A percentile compares a stretch with the other conserved stretches of the same genome.
Conservation (phyloP, 2,888 invertebrate species). For the Dryobota labecula region DNA sequence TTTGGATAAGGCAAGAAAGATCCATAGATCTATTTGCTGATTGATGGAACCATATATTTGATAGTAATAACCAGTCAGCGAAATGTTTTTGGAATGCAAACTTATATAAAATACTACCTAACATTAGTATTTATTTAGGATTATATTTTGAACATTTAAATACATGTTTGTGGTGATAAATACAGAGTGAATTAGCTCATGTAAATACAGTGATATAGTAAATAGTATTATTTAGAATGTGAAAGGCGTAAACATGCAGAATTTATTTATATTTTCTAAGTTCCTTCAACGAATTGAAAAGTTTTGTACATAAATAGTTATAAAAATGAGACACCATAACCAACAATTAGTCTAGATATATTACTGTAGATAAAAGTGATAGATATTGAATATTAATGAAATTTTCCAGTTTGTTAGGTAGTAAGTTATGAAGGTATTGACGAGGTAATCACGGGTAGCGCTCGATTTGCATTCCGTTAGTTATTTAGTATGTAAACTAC, state of each 20-base stretch:
- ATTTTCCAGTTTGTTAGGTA: slow-evolving; percentile 60
- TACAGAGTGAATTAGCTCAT: slow-evolving; percentile 30
- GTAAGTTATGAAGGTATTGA: slow-evolving; percentile 62
- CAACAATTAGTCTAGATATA: slow-evolving; percentile 50
- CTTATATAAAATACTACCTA: slow-evolving; percentile 61
- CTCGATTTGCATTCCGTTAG: slow-evolving; percentile 62
- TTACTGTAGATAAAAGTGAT: slow-evolving; percentile 41
- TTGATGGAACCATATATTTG: slow-evolving; percentile 41
- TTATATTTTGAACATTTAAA: slow-evolving; percentile 36
- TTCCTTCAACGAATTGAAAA: slow-evolving; percentile 8
- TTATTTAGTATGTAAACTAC: slow-evolving; percentile 67
- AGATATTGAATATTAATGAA: slow-evolving; percentile 50
- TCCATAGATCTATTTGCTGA: slow-evolving; percentile 48
- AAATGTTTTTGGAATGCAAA: slow-evolving; percentile 60
- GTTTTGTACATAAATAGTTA: slow-evolving; percentile 29
- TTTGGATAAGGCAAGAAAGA: slow-evolving; percentile 66
- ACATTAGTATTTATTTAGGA: slow-evolving; percentile 35
- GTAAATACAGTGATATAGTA: slow-evolving; percentile 26
- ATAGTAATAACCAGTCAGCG: slow-evolving; percentile 46
- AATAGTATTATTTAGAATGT: slow-evolving; percentile 18
- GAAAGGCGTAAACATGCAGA: slow-evolving; percentile 22
- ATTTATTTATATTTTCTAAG: slow-evolving; percentile 11
- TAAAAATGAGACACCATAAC: slow-evolving; percentile 31
- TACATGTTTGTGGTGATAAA: slow-evolving; percentile 25
- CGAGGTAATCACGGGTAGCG: slow-evolving; percentile 43